These are phyloP conservation scores for Chesias legatella DNA, from an alignment of 2,888 invertebrate genomes.

Conservation along the genomic window DNA sequence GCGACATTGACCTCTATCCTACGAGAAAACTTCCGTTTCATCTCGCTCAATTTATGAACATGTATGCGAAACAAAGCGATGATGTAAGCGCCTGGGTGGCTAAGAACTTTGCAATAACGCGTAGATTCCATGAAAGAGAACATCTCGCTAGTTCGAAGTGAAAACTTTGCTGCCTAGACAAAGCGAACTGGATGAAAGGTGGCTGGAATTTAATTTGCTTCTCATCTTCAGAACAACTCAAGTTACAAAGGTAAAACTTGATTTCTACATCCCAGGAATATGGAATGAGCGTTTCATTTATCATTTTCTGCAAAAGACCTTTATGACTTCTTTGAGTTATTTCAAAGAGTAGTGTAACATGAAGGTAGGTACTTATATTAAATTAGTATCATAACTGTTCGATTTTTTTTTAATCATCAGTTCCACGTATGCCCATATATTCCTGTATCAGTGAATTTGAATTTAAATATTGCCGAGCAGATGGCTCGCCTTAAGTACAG, in stretches of 20 bases:
- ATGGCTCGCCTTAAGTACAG: no score
- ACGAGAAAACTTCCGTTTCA: conserved; percentile 43
- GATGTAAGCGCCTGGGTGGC: conserved; percentile 9
- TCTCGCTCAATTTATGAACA: conserved; percentile 29
- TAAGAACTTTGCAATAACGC: conserved; percentile 13
- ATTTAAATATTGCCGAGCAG: no score
- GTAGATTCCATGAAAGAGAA: conserved; percentile 5
- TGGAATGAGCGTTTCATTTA: conserved; percentile 20
- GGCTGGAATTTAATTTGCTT: conserved; percentile 22
- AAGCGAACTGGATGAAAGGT: conserved; percentile 12
- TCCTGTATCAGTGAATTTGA: no score
- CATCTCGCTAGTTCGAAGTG: conserved; percentile 2
- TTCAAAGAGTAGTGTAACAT: background rate
- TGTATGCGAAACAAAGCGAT: conserved; percentile 18
- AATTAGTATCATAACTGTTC: no score
- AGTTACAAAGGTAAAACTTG: conserved; percentile 24
- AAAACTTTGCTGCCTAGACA: conserved; percentile 8
- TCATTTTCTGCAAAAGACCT: conserved; percentile 15
- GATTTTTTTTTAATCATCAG: no score
- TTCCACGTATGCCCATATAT: no score
- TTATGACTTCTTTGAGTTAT: conserved; percentile 12
- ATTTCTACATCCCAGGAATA: conserved; percentile 13
- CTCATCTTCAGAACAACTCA: conserved; percentile 16
- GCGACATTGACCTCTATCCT: conserved; percentile 61
- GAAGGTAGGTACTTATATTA: no score